A percentile compares a stretch with the other conserved stretches of the same genome.
phyloP scores from a whole-genome alignment of 2,888 invertebrate species.

The Junonia oenone region DNA sequence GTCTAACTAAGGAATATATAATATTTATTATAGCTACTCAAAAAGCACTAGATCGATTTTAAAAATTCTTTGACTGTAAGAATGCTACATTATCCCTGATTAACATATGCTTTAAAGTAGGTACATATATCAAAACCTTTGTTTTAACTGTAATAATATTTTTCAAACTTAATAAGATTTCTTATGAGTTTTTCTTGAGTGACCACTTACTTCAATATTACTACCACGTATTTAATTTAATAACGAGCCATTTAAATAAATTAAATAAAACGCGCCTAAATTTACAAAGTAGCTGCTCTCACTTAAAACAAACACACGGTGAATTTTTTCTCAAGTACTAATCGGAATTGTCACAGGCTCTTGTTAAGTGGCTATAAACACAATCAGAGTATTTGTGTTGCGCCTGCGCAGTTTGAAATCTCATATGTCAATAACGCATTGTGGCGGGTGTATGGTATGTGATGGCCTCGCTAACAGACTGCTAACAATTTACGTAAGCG shows the following conservation, averaged over 20 bases:
- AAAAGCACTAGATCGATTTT: no score
- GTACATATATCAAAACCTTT: no score
- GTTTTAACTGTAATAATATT: no score
- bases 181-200: neutral
- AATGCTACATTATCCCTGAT: no score
- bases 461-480: conserved; percentile 60
- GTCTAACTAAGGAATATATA: no score
- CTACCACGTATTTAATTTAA: neutral
- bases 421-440: conserved; percentile 58
- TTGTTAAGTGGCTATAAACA: conserved; percentile 79
- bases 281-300: conserved; percentile 71
- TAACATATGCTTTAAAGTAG: no score
- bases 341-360: conserved; percentile 71
- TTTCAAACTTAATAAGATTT: no score
- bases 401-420: conserved; percentile 65
- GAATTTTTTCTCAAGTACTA: conserved; percentile 65
- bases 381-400: conserved; percentile 68
- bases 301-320: conserved; percentile 59
- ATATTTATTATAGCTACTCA: no score
- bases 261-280: conserved; percentile 39
- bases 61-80: no score
- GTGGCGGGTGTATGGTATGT: conserved; percentile 50
- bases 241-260: conserved; percentile 8
- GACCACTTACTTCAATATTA: neutral
- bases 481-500: conserved; percentile 64